Percentiles rank a stretch among this genome's conserved stretches.
Evolutionary conservation across 1,140 invertebrate species (phyloP).

Genomic region (Neodiprion virginianus): DNA sequence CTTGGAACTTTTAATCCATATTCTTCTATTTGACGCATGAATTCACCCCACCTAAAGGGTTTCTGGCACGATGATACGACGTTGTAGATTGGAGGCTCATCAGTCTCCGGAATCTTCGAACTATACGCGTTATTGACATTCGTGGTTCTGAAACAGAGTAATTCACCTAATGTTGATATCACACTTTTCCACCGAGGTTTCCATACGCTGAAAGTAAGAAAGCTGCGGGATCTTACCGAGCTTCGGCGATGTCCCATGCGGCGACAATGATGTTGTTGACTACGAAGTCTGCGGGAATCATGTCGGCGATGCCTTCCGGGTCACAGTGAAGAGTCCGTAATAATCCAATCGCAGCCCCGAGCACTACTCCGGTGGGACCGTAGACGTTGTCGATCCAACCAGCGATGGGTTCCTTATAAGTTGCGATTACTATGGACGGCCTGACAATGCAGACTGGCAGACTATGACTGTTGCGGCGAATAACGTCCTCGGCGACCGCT

Average conservation of each 20-base stretch:
- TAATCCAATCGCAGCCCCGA: conserved; percentile 76
- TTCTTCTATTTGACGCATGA: conserved; percentile 57
- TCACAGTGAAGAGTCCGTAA: conserved; percentile 74
- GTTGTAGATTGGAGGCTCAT: conserved; percentile 65
- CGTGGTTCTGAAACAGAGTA: conserved; percentile 19
- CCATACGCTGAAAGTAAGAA: too few species aligned
- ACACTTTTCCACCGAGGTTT: too few species aligned
- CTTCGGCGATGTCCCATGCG: conserved; percentile 70
- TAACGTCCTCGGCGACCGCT: conserved; percentile 77
- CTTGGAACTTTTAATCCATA: conserved; percentile 56
- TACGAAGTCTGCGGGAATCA: conserved; percentile 87
- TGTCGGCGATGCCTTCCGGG: conserved; percentile 71
- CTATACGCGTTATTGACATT: conserved; percentile 23
- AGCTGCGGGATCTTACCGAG: conserved; percentile 39
- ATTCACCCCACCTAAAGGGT: conserved; percentile 66
- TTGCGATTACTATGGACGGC: conserved; percentile 79
- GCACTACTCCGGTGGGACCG: conserved; percentile 74
- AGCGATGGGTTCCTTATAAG: conserved; percentile 72
- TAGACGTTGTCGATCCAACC: conserved; percentile 92
- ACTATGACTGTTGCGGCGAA: conserved; percentile 68
- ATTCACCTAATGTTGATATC: too few species aligned
- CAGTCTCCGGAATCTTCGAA: neutral
- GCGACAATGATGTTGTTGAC: conserved; percentile 82
- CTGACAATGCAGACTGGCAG: conserved; percentile 79
- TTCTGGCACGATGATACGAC: conserved; percentile 65